Evolutionary conservation across 2,888 invertebrate species (phyloP).

Genomic region (Drosophila fungiperda): DNA sequence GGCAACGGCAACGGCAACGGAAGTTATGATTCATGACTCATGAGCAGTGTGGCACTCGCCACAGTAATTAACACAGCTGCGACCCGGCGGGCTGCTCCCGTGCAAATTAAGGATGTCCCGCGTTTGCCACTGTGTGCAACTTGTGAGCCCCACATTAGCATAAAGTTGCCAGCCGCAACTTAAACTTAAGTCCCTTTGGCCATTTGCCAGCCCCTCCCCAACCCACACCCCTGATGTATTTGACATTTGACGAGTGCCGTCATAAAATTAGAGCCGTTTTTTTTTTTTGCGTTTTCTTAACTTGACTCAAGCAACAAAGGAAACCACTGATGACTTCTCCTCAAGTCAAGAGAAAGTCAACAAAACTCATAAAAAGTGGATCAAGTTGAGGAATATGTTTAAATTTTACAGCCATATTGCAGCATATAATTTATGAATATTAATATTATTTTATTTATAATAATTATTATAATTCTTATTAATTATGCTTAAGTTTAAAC

Average conservation of each 20-base stretch:
- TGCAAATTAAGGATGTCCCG: slow-evolving; percentile 37
- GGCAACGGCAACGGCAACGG: slow-evolving; percentile 55
- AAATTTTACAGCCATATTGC: neutral
- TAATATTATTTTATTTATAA: neutral
- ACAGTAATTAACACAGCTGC: slow-evolving; percentile 75
- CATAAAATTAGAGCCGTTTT: slow-evolving; percentile 72
- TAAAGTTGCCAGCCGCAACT: slow-evolving; percentile 35
- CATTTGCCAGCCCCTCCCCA: neutral
- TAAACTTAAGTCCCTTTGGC: slow-evolving; percentile 20
- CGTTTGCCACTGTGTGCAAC: slow-evolving; percentile 45
- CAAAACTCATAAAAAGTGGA: slow-evolving; percentile 38
- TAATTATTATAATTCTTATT: neutral
- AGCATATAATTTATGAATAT: neutral
- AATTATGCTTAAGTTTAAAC: neutral
- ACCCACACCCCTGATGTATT: slow-evolving; percentile 33
- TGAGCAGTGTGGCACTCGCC: slow-evolving; percentile 64
- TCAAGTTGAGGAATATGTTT: neutral
- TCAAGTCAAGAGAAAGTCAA: slow-evolving; percentile 35
- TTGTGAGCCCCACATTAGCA: slow-evolving; percentile 59
- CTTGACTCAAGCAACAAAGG: slow-evolving; percentile 41
- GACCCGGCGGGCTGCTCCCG: slow-evolving; percentile 7
- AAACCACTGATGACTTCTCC: slow-evolving; percentile 1
- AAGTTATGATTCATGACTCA: slow-evolving; percentile 79
- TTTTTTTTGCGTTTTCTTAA: slow-evolving; percentile 20
- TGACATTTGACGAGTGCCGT: slow-evolving; percentile 65